Base-by-base conservation (phyloP, 2,113 vertebrate genomes). In the Oryzias woworae region DNA sequence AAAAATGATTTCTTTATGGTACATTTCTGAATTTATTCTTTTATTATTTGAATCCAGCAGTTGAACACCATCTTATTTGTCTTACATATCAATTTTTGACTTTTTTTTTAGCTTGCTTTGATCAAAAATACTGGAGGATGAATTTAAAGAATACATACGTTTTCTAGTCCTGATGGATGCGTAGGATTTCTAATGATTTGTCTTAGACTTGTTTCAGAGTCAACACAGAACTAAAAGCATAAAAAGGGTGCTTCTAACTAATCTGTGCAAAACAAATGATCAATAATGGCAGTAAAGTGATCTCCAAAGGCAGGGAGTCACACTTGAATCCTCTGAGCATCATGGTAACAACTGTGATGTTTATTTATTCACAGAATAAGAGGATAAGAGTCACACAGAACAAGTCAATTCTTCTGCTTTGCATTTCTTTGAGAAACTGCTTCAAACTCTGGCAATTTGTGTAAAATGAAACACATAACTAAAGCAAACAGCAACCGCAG, bases 231-330 rank as follows among this genome's bases (percentile, higher is more conserved):
- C 36, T n/a, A 13, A 36, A n/a, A 36, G 8, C 36, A 36, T 12
- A 28, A 26, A 67, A 69, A 80, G 61, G 58, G 79, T 47, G 59
- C 48, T 43, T 55, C 69, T 72, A 59, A 75, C 58, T 47, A 71
- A 82, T 77, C 60, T 61, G 62, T 46, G 1, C 15, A 45, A 70
- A 55, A 42, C 42, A 57, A 77, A 82, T 57, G 36, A 45, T 24
- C 54, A 71, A 80, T 62, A 63, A 51, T 68, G 67, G 54, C 41
- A 53, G 44, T 13, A 14, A 58, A 81, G 67, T 62, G 47, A 64
- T 78, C 56, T 79, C 61, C 6, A 14, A 75, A 70, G 57, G 62
- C 51, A 58, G 12, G 24, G 26, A 70, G 71, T 59, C 64, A 3
- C 58, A 55, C 53, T 79, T 75, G 57, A 67, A 75, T 78, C 49